phyloP scores from a whole-genome alignment of 2,797 vertebrate species.

The Leuciscus waleckii region DNA sequence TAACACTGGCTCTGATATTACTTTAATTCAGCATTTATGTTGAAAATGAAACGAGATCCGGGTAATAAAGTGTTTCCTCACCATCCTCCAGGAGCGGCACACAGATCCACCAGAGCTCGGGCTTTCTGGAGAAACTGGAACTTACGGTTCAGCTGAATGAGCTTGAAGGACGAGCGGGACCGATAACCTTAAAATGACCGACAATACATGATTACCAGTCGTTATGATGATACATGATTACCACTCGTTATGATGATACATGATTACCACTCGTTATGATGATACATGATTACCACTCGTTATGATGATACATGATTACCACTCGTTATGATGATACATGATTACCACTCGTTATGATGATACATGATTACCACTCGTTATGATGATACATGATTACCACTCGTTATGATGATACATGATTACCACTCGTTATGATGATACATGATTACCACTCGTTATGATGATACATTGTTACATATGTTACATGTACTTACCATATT shows the following conservation, averaged over 20 bases:
- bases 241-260: no score
- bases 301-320: neutral
- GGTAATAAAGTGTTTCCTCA: slow-evolving; percentile 65
- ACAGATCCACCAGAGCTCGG: slow-evolving; percentile 90
- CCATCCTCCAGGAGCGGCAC: slow-evolving; percentile 96
- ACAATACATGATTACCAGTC: neutral
- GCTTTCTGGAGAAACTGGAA: slow-evolving; percentile 95
- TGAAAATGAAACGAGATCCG: no score
- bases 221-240: neutral
- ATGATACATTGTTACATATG: no score
- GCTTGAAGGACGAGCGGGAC: slow-evolving; percentile 96
- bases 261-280: neutral
- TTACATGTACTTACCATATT: no score
- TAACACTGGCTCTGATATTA: no score
- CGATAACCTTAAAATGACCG: slow-evolving; percentile 84
- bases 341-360: no score
- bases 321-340: rapidly evolving
- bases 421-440: no score
- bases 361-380: no score
- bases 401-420: neutral
- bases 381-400: neutral
- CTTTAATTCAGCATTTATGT: no score
- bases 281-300: no score
- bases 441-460: no score
- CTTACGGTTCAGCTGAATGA: slow-evolving; percentile 95